These are phyloP conservation scores for Porites cylindrica DNA, from an alignment of 92 coral and sea anemone species.

Conservation along the genomic window DNA sequence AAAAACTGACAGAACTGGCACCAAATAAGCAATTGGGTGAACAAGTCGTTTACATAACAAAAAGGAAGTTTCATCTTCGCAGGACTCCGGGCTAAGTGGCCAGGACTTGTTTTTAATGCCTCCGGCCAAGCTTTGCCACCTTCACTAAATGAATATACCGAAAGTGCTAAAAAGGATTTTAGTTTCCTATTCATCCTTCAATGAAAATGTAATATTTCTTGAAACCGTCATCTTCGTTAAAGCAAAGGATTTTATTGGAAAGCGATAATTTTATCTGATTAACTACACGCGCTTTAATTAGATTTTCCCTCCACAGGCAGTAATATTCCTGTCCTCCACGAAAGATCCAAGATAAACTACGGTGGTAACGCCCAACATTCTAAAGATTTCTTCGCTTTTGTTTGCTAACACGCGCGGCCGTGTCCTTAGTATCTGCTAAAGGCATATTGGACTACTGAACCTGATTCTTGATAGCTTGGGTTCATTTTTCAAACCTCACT, in stretches of 20 bases:
- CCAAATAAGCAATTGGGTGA: not conserved
- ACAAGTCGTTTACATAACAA: conserved; percentile 11
- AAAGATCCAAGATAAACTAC: not conserved
- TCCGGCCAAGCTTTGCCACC: not conserved
- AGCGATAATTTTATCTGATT: not conserved
- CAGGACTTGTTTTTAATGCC: not conserved
- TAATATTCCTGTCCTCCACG: not conserved
- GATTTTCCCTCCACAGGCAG: not conserved
- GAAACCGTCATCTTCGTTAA: not conserved
- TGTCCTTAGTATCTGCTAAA: not conserved
- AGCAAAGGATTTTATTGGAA: not conserved
- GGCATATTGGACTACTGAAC: not conserved
- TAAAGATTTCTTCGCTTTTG: not conserved
- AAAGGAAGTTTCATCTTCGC: not conserved
- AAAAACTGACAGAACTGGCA: not conserved
- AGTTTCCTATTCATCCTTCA: not conserved
- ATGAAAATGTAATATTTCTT: not conserved
- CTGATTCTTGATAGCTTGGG: not conserved
- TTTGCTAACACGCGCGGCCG: not conserved
- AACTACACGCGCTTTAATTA: not conserved
- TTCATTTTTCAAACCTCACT: not conserved
- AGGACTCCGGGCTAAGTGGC: not conserved
- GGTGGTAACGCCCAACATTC: too few species aligned
- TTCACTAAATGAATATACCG: not conserved
- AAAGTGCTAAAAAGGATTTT: not conserved